Conservation (phyloP, 2,797 vertebrate species). For the Peromyscus eremicus region DNA sequence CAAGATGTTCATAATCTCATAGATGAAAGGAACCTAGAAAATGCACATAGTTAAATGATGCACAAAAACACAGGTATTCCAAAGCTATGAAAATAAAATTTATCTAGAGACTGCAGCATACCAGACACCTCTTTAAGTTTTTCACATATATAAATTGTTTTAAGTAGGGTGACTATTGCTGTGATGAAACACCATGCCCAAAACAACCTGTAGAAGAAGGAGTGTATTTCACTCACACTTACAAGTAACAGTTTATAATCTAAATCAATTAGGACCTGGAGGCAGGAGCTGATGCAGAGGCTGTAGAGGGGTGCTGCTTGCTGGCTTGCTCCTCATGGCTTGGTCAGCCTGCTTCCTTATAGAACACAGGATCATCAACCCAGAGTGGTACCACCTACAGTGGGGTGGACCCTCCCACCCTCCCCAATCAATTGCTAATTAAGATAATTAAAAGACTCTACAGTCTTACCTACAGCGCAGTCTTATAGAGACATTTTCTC, state of each 20-base stretch:
- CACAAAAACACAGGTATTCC: not conserved
- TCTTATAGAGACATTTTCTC: not conserved
- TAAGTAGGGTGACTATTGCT: not conserved
- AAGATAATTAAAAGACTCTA: not conserved
- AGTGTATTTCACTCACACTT: not conserved
- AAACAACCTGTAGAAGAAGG: too few relatives aligned
- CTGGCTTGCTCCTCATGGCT: too few relatives aligned
- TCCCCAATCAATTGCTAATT: not conserved
- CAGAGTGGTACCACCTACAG: not conserved
- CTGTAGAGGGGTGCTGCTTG: not conserved
- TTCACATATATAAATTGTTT: not conserved
- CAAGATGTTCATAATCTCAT: not conserved
- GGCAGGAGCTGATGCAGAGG: not conserved
- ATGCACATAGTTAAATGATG: not conserved
- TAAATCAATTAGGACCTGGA: too few relatives aligned
- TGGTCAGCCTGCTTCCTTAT: not conserved
- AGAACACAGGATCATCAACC: not conserved
- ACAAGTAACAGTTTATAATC: not conserved
- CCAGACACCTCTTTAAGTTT: not conserved
- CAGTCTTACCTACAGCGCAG: not conserved
- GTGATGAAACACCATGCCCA: not conserved
- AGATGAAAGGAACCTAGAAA: not conserved
- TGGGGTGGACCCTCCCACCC: fast-evolving
- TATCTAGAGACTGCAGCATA: not conserved
- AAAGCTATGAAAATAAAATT: not conserved